Percentiles rank a stretch among this genome's conserved stretches.
phyloP scores from a whole-genome alignment of 1,140 invertebrate species.

The Drosophila melanogaster region DNA sequence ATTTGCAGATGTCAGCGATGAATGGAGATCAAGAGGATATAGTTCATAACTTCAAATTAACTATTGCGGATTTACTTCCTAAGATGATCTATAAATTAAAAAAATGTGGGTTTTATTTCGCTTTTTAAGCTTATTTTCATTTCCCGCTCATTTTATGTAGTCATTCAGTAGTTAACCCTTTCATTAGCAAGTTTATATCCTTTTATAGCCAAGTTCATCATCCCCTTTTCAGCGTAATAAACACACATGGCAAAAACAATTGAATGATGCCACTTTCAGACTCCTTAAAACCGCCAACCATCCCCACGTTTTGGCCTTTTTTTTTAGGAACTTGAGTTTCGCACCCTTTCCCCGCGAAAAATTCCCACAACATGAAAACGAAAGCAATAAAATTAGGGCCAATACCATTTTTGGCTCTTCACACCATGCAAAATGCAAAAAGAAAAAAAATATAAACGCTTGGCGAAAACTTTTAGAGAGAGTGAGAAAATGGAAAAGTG shows the following conservation, averaged over 20 bases:
- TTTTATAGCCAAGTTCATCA: not conserved
- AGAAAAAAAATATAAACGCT: constrained; percentile 10
- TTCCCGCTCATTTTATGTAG: no score
- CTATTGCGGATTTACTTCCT: not conserved
- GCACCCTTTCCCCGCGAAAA: constrained; percentile 24
- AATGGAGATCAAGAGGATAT: constrained; percentile 14
- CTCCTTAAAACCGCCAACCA: constrained; percentile 16
- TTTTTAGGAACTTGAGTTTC: constrained; percentile 8
- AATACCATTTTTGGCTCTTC: constrained; percentile 76
- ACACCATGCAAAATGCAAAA: constrained; percentile 45
- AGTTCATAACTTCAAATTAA: not conserved
- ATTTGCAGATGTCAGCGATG: constrained; percentile 15
- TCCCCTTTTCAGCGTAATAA: constrained; percentile 8
- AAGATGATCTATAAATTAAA: not conserved
- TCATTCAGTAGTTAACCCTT: not conserved
- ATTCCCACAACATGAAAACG: constrained; percentile 34
- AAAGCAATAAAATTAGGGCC: constrained; percentile 76
- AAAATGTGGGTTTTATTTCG: no score
- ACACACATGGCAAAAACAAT: constrained; percentile 36
- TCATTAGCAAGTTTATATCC: not conserved
- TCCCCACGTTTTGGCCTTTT: not conserved
- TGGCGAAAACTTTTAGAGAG: constrained; percentile 27
- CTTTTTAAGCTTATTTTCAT: no score
- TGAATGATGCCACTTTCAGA: constrained; percentile 33
- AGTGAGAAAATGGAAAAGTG: constrained; percentile 35